These are phyloP conservation scores for Cygnus olor DNA, from an alignment of 2,797 vertebrate genomes.

Conservation along the genomic window DNA sequence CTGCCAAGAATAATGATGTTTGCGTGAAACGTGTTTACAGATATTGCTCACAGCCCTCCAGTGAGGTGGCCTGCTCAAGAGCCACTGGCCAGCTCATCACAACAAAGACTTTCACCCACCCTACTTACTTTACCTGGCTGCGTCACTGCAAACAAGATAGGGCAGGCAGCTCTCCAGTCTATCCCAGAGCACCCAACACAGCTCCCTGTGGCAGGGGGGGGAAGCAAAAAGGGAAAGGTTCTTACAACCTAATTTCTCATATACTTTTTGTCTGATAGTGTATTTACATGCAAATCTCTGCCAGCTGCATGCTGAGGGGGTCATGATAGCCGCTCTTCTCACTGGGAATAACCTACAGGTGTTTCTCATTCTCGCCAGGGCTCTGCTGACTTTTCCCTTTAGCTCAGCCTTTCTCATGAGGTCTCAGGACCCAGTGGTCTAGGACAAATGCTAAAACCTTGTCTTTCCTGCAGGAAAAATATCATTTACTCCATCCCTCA, in stretches of 20 bases:
- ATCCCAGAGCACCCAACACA: accelerated
- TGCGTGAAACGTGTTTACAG: constrained; percentile 46
- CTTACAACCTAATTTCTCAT: background rate
- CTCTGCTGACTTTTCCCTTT: background rate
- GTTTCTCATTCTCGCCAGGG: background rate
- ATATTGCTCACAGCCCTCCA: background rate
- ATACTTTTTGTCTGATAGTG: background rate
- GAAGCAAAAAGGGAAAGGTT: accelerated
- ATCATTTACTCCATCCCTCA: background rate
- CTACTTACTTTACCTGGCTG: background rate
- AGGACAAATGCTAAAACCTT: background rate
- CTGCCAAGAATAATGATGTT: constrained; percentile 42
- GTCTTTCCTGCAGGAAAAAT: background rate
- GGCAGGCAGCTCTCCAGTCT: background rate
- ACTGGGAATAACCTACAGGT: background rate
- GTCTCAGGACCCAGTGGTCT: background rate
- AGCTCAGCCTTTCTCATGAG: background rate
- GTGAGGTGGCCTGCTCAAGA: background rate
- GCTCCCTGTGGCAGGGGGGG: accelerated
- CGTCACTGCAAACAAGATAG: background rate
- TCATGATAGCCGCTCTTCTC: background rate
- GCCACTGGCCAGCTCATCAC: constrained; percentile 3
- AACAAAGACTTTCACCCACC: constrained; percentile 22
- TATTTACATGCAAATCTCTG: background rate
- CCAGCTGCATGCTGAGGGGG: background rate